Percentiles rank a stretch among this genome's conserved stretches.
These are phyloP conservation scores for Cephalotes varians DNA, from an alignment of 2,888 invertebrate genomes.

Conservation along the genomic window DNA sequence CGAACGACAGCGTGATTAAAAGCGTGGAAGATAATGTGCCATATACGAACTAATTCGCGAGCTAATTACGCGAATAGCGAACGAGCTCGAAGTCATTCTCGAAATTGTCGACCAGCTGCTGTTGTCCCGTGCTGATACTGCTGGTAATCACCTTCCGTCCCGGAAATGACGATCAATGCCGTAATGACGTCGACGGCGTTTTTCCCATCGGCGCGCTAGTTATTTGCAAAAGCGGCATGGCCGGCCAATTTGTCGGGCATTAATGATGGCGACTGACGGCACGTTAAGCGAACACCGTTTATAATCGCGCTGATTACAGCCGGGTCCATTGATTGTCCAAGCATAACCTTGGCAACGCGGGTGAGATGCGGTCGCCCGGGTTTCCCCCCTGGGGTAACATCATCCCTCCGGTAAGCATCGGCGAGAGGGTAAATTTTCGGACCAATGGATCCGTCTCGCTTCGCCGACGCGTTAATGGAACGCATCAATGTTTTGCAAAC, in stretches of 20 bases:
- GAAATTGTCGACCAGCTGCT: slow-evolving; percentile 59
- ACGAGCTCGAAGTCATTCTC: slow-evolving; percentile 45
- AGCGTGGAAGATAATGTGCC: background rate
- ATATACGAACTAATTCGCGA: slow-evolving; percentile 43
- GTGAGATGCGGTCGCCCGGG: slow-evolving; percentile 40
- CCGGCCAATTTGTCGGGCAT: slow-evolving; percentile 66
- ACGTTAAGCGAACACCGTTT: slow-evolving; percentile 63
- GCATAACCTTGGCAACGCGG: slow-evolving; percentile 65
- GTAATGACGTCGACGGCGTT: slow-evolving; percentile 28
- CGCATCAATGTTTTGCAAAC: slow-evolving; percentile 59
- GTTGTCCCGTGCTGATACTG: slow-evolving; percentile 21
- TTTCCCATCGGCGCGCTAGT: slow-evolving; percentile 38
- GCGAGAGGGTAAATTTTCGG: slow-evolving; percentile 55
- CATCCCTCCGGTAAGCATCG: slow-evolving; percentile 17
- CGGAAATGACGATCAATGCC: slow-evolving; percentile 67
- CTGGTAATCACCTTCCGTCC: slow-evolving; percentile 59
- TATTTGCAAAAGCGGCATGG: slow-evolving; percentile 62
- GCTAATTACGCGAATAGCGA: slow-evolving; percentile 38
- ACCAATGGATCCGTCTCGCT: slow-evolving; percentile 47
- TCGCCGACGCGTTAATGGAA: slow-evolving; percentile 63
- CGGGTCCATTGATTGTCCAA: slow-evolving; percentile 69
- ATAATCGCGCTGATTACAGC: slow-evolving; percentile 71
- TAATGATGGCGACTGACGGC: slow-evolving; percentile 56
- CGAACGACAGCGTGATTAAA: slow-evolving; percentile 20
- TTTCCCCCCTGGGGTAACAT: slow-evolving; percentile 26